Evolutionary conservation across 2,888 invertebrate genomes (phyloP).

Genomic region (Limnephilus marmoratus): DNA sequence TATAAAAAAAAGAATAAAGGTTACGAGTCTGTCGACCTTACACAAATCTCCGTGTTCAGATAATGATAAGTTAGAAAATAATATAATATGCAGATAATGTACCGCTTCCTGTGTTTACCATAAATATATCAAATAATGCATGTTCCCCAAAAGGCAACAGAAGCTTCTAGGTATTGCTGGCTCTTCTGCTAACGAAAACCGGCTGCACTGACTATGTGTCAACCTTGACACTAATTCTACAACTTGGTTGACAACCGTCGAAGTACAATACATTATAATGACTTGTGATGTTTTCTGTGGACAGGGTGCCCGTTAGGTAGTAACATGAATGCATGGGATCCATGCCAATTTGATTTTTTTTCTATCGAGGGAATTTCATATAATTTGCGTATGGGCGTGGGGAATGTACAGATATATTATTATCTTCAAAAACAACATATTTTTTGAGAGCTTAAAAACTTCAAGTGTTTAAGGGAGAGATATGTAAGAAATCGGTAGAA

Average conservation of each 20-base stretch:
- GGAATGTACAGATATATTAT: no score
- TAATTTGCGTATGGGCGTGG: no score
- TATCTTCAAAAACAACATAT: no score
- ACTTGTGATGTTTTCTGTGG: background rate
- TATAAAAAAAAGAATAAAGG: background rate
- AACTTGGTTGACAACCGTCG: conserved; percentile 17
- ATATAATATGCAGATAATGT: background rate
- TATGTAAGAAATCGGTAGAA: no score
- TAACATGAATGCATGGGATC: background rate
- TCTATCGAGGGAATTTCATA: no score
- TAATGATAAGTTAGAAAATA: background rate
- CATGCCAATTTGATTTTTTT: no score
- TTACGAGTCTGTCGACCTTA: background rate
- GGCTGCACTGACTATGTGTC: background rate
- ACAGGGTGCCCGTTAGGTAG: background rate
- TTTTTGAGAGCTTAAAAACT: no score
- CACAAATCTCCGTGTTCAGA: background rate
- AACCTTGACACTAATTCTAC: conserved; percentile 14
- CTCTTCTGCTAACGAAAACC: background rate
- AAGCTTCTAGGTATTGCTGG: background rate
- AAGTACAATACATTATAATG: background rate
- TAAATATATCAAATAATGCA: background rate
- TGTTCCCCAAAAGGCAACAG: background rate
- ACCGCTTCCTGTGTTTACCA: background rate
- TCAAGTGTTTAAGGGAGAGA: no score